Base-by-base conservation (phyloP, 2,113 vertebrate genomes). In the Theropithecus gelada region DNA sequence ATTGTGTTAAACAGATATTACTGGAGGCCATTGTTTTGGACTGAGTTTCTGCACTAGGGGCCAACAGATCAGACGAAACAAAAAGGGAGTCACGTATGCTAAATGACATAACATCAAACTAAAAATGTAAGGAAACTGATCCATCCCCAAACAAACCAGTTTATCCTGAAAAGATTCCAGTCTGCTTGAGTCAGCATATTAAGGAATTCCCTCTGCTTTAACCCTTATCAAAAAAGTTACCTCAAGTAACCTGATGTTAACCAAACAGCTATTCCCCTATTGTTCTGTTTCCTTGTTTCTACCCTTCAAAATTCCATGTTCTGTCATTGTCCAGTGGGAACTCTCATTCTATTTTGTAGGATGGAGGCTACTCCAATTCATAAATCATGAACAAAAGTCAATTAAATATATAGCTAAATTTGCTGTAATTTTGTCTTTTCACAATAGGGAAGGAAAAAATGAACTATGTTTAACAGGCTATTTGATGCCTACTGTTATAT, bases 401-500 rank as follows among this genome's bases (percentile, higher is more conserved):
- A 64, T 64, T 64, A 73, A 43, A 85, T 79, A 27, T 64, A n/a
- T 25, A 79, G 64, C 20, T 72, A 93, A 61, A 80, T 64, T 79
- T 85, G 8, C 18, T 73, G 43, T 64, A 35, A 90, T 79, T 90
- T 72, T 35, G 9, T 27, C 40, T 72, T n/a, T 61, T 96, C 72
- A 79, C 72, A 85, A 52, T 43, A 25, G 88, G 5, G 66, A 95
- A n/a, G 14, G 14, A 93, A 86, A 88, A 12, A 88, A 11, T 61
- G n/a, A 94, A 93, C 82, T 66, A 59, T 35, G 3, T 25, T 76
- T 76, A 52, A 92, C 38, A 82, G 78, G 83, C 52, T 87, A 90
- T 85, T 73, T 90, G 48, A 80, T 40, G 35, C 16, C 10, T 66
- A 45, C n/a, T 57, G 2, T 38, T 94, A 90, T 5, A 59, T 43